phyloP scores from a whole-genome alignment of 2,888 invertebrate genomes.

The Aethes cnicana region DNA sequence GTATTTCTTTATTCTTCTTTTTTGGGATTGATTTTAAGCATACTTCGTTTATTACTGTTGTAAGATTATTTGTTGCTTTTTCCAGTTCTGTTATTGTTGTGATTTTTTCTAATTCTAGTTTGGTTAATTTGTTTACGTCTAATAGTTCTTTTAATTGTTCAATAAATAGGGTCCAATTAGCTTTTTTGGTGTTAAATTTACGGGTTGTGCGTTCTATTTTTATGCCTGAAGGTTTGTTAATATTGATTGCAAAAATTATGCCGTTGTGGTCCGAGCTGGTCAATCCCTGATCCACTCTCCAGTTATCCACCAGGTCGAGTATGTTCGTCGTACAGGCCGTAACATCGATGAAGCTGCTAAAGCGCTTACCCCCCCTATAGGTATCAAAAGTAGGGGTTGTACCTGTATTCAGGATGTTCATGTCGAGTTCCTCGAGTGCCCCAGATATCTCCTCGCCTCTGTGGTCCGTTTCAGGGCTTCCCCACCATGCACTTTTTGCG shows the following conservation, averaged over 20 bases:
- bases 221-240: not conserved
- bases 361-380: constrained; percentile 20
- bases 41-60: too few species aligned
- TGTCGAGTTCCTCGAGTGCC: constrained; percentile 24
- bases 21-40: constrained; percentile 18
- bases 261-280: not conserved
- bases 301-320: not conserved
- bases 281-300: not conserved
- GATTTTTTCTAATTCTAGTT: not conserved
- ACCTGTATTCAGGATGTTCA: constrained; percentile 38
- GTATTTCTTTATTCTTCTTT: constrained; percentile 12
- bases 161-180: too few species aligned
- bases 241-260: not conserved
- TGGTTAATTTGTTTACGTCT: not conserved
- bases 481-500: too few species aligned
- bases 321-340: not conserved
- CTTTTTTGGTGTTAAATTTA: too few species aligned
- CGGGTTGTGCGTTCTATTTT: not conserved
- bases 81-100: not conserved
- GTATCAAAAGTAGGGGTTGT: constrained; percentile 38
- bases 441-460: constrained; percentile 23
- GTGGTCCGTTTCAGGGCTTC: not conserved
- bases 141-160: not conserved
- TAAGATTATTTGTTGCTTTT: constrained; percentile 6
- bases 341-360: too few species aligned